A percentile compares a stretch with the other conserved stretches of the same genome.
These are phyloP conservation scores for Prinia subflava DNA, from an alignment of 2,113 vertebrate species.

Conservation along the genomic window DNA sequence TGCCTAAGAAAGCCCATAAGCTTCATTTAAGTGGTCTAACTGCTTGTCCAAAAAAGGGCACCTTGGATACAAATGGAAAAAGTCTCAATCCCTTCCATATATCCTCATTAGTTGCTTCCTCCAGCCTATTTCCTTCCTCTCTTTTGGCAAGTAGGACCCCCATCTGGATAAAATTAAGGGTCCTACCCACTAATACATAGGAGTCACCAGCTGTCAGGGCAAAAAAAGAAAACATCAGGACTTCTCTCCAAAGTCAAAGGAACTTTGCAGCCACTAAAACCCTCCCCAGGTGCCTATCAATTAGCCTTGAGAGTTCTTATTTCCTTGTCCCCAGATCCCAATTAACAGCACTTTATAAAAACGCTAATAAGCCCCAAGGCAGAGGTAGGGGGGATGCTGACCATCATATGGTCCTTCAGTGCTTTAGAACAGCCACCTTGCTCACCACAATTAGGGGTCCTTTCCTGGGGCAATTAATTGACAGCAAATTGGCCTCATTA, in stretches of 20 bases:
- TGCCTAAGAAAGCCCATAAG: neutral
- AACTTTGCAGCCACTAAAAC: slow-evolving; percentile 42
- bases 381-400: slow-evolving; percentile 30
- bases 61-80: neutral
- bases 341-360: slow-evolving; percentile 61
- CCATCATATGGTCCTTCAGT: slow-evolving; percentile 28
- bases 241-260: slow-evolving; percentile 28
- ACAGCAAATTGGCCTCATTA: slow-evolving; percentile 63
- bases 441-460: slow-evolving; percentile 53
- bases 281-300: slow-evolving; percentile 50
- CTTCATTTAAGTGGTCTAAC: neutral
- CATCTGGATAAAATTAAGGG: neutral
- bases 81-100: neutral
- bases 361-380: slow-evolving; percentile 40
- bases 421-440: slow-evolving; percentile 45
- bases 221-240: slow-evolving; percentile 19
- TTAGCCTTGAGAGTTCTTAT: slow-evolving; percentile 60
- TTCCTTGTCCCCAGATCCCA: slow-evolving; percentile 60
- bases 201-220: neutral
- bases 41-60: neutral
- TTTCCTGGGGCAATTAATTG: slow-evolving; percentile 62
- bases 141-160: neutral
- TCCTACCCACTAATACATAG: neutral
- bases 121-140: neutral
- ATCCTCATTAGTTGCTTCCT: slow-evolving; percentile 30